phyloP scores from a whole-genome alignment of 1,140 invertebrate species.

The Bombus impatiens region DNA sequence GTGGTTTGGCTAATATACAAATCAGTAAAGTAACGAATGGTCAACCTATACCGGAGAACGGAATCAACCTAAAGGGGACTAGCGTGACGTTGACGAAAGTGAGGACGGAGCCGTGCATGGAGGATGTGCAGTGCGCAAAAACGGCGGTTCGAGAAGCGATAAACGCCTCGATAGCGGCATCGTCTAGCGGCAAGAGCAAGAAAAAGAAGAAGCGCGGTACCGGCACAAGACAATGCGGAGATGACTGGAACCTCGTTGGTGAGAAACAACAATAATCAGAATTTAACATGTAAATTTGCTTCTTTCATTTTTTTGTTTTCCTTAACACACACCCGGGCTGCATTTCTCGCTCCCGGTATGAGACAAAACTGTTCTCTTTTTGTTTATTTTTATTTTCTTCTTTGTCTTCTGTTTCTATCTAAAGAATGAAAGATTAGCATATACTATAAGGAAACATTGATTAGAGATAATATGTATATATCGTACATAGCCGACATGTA shows the following conservation, averaged over 20 bases:
- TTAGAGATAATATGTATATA: neutral
- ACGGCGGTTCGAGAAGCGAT: constrained; percentile 69
- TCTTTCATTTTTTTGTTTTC: constrained; percentile 69
- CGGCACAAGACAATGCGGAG: constrained; percentile 75
- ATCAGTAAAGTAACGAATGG: constrained; percentile 81
- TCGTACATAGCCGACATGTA: neutral
- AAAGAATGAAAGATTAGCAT: constrained; percentile 1
- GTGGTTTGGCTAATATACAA: constrained; percentile 78
- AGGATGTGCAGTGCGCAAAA: constrained; percentile 62
- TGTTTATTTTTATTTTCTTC: neutral
- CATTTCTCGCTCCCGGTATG: constrained; percentile 20
- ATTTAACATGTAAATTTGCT: constrained; percentile 74
- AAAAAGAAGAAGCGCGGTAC: constrained; percentile 83
- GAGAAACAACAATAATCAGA: constrained; percentile 80
- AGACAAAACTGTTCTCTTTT: neutral
- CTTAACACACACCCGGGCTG: constrained; percentile 55
- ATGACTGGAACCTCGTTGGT: constrained; percentile 84
- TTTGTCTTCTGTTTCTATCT: neutral
- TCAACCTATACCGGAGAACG: constrained; percentile 79
- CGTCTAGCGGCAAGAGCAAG: constrained; percentile 73
- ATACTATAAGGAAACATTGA: constrained; percentile 5
- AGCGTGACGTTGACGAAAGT: constrained; percentile 81
- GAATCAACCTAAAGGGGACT: constrained; percentile 79
- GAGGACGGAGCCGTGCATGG: constrained; percentile 59
- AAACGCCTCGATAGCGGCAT: constrained; percentile 62